Base-by-base conservation (phyloP, 37 sponge, comb jelly and placozoan genomes). In the Spongilla lacustris region DNA sequence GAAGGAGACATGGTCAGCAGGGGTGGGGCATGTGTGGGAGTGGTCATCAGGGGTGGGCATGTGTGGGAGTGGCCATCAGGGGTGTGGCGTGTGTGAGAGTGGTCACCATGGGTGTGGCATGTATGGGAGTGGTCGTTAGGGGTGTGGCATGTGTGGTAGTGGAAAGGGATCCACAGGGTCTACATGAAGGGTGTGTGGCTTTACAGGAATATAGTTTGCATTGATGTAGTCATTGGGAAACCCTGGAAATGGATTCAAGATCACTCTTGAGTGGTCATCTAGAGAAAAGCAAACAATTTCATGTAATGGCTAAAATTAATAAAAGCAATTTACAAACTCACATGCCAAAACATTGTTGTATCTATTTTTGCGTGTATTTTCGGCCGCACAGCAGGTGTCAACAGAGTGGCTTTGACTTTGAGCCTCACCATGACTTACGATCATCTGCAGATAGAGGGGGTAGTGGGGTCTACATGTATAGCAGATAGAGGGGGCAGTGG, bases 281-380 rank as follows among this genome's bases (percentile, higher is more conserved):
- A 68, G 8, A 71, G 58, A 26, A 13, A 5, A 26, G n/a, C 5
- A 30, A 29, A 78, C 22, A 2, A n/a, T n/a, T n/a, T 10, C 14
- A 17, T 19, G 21, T 1, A 1, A 10, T 58, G 4, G 21, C 28
- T 58, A 11, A 50, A 77, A 67, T 76, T 3, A 74, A 46, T 4
- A 24, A 6, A 12, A 30, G 8, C 29, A 83, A 13, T 24, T 3
- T 37, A 10, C 29, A 29, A n/a, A 93, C 93, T 86, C 79, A 93
- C 89, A 95, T 81, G 86, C 83, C 71, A 78, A 83, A 29, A 95
- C 89, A 82, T 95, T 95, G 67, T 79, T 87, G 78, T 95, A 95
- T 31, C 95, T 74, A 50, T 95, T 95, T 83, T 83, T 92, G 36
- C 31, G 72, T 69, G 81, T 92, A 71, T 95, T 95, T 23, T 88